These are phyloP conservation scores for Periparus ater DNA, from an alignment of 2,797 vertebrate species.

Conservation along the genomic window DNA sequence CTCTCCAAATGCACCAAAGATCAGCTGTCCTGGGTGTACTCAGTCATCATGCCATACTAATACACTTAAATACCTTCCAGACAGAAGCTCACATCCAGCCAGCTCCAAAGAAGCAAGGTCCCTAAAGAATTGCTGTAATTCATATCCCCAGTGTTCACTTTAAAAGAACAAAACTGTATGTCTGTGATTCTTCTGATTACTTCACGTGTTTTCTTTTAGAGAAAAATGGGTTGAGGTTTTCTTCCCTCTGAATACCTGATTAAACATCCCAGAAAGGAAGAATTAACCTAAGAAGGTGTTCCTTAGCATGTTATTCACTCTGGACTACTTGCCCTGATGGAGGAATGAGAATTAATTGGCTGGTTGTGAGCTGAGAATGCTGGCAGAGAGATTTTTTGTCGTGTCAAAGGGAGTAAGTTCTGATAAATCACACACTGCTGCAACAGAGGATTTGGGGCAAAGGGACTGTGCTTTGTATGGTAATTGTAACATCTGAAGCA, in stretches of 20 bases:
- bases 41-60: too few relatives aligned
- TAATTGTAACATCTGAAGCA: background rate
- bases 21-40: background rate
- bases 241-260: background rate
- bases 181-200: background rate
- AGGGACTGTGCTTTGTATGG: background rate
- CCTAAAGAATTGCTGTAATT: background rate
- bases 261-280: background rate
- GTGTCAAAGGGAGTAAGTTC: background rate
- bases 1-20: background rate
- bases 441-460: background rate
- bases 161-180: background rate
- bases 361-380: slow-evolving; percentile 26
- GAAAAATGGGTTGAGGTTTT: background rate
- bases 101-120: background rate
- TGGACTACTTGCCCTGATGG: background rate
- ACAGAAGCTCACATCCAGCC: background rate
- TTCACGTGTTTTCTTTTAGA: background rate
- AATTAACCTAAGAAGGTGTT: background rate
- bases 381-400: slow-evolving; percentile 43
- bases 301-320: background rate
- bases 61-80: background rate
- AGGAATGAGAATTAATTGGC: slow-evolving; percentile 38
- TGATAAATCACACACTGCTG: slow-evolving; percentile 8
- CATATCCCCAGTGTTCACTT: background rate